Conservation (phyloP, 2,888 invertebrate genomes). For the Andrena hattorfiana region DNA sequence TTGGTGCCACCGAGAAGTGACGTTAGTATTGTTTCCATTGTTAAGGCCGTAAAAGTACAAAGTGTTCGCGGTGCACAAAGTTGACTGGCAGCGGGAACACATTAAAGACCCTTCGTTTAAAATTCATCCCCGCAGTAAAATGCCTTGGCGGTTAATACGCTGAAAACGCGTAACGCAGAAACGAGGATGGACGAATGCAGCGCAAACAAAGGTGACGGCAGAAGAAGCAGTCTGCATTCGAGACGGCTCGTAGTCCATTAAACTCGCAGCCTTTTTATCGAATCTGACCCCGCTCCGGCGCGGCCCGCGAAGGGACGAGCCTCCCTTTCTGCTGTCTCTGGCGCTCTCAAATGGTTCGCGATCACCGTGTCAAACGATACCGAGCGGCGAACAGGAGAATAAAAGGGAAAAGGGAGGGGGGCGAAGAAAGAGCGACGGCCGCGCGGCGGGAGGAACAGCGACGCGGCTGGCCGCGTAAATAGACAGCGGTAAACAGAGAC, state of each 20-base stretch:
- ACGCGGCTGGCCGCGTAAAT: slow-evolving; percentile 27
- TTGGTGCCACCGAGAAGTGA: too few relatives aligned
- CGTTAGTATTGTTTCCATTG: not conserved
- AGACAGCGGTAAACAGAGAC: slow-evolving; percentile 22
- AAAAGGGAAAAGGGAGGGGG: slow-evolving; percentile 45
- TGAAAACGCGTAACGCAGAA: slow-evolving; percentile 31
- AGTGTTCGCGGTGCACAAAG: not conserved
- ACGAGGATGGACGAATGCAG: not conserved
- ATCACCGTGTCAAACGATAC: slow-evolving; percentile 56
- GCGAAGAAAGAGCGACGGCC: slow-evolving; percentile 29
- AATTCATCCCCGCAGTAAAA: slow-evolving; percentile 1
- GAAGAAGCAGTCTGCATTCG: slow-evolving; percentile 44
- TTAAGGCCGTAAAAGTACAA: not conserved
- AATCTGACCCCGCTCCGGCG: slow-evolving; percentile 48
- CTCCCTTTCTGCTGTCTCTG: slow-evolving; percentile 38
- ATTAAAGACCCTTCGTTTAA: not conserved
- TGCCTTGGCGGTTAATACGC: slow-evolving; percentile 19
- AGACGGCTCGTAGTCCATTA: slow-evolving; percentile 59
- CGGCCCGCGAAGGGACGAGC: slow-evolving; percentile 26
- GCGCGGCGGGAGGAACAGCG: slow-evolving; percentile 42
- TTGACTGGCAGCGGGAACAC: not conserved
- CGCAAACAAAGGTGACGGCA: slow-evolving; percentile 13
- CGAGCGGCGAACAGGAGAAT: slow-evolving; percentile 43
- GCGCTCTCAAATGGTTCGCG: slow-evolving; percentile 55
- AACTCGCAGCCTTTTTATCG: slow-evolving; percentile 57